phyloP scores from a whole-genome alignment of 2,797 vertebrate species.

The Syngnathus rostellatus region DNA sequence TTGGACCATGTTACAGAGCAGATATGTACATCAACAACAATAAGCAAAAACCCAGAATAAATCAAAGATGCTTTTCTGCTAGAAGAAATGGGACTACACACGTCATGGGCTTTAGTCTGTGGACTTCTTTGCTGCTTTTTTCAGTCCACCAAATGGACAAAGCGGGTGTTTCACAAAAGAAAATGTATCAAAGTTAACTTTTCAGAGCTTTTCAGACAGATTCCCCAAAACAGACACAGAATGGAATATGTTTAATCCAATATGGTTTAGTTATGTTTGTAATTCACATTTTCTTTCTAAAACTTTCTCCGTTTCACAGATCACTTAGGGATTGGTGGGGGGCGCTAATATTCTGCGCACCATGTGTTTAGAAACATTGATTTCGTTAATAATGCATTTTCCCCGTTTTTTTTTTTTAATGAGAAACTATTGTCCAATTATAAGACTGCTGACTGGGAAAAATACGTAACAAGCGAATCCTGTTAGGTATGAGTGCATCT shows the following conservation, averaged over 20 bases:
- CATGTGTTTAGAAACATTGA: background rate
- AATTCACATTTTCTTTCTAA: no score
- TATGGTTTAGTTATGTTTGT: background rate
- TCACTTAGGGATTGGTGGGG: background rate
- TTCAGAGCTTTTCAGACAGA: background rate
- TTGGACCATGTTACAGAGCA: background rate
- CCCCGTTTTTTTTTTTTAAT: no score
- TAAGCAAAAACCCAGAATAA: slow-evolving; percentile 49
- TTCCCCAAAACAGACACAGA: no score
- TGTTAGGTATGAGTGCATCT: background rate
- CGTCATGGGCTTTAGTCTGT: slow-evolving; percentile 43
- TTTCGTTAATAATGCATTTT: background rate
- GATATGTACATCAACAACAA: slow-evolving; percentile 55
- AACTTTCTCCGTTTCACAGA: no score
- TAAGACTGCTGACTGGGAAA: background rate
- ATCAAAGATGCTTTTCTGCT: slow-evolving; percentile 62
- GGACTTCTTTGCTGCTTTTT: slow-evolving; percentile 37
- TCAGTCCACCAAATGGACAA: slow-evolving; percentile 42
- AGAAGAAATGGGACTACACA: slow-evolving; percentile 46
- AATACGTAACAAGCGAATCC: background rate
- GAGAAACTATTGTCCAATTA: background rate
- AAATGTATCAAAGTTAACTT: background rate
- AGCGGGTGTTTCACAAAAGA: slow-evolving; percentile 35
- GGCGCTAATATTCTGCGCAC: background rate
- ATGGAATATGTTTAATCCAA: background rate